Evolutionary conservation across 2,113 vertebrate species (phyloP).

Genomic region (Delphinapterus leucas): DNA sequence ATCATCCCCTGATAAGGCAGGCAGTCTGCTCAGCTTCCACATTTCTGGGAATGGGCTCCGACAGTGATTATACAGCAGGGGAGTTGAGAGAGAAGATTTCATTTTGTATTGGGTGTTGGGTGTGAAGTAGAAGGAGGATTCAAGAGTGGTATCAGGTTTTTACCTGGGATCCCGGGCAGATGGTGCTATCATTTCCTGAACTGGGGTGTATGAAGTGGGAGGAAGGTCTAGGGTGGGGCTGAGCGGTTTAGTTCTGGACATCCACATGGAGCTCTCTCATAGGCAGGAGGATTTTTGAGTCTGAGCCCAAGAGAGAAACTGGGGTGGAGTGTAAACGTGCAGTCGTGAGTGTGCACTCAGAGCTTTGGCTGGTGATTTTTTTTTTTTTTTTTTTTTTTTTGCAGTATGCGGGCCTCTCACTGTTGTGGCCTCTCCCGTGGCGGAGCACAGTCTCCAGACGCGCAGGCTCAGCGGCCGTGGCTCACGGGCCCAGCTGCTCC

Average conservation of each 20-base stretch:
- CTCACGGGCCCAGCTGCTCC: too few species aligned
- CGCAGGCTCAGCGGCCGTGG: too few species aligned
- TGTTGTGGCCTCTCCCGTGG: too few species aligned
- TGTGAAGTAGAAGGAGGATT: not conserved
- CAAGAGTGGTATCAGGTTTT: not conserved
- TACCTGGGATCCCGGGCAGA: not conserved
- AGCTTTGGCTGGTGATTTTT: not conserved
- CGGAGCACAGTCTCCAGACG: too few species aligned
- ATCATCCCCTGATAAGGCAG: too few species aligned
- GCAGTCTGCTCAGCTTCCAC: not conserved
- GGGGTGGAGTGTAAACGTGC: not conserved
- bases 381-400: too few species aligned
- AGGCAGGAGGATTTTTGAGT: not conserved
- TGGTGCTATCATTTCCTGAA: not conserved
- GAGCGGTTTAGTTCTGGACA: not conserved
- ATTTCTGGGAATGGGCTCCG: not conserved
- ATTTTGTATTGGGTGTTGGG: too few species aligned
- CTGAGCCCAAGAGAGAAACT: not conserved
- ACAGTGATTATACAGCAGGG: not conserved
- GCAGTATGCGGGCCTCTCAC: too few species aligned
- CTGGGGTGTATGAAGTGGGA: not conserved
- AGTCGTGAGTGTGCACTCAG: not conserved
- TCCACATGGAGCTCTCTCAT: too few species aligned
- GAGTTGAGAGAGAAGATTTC: not conserved
- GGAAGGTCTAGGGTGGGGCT: not conserved